Base-by-base conservation (phyloP, 2,888 invertebrate species). In the Drosophila lacicola region DNA sequence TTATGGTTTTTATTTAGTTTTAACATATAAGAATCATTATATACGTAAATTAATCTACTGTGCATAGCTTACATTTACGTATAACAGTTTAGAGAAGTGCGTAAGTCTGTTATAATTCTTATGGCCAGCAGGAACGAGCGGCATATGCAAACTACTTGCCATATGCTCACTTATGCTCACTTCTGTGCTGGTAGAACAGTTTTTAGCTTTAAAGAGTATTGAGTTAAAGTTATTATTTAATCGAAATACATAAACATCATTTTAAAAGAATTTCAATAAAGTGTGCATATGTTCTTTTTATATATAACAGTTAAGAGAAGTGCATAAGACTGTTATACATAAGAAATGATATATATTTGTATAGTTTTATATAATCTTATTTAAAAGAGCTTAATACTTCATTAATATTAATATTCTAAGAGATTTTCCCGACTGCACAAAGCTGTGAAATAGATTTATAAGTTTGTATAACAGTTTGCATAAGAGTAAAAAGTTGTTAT, bases 181-280 rank as follows among this genome's bases (percentile, higher is more conserved):
- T 41, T 50, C 9, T 4, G 10, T 42, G 3, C 1, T 11, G 2
- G 39, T 72, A 53, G 47, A 56, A 63, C 55, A 56, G 44, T 10
- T 37, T 11, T 4, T 17, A 41, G 17, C 29, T 25, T 25, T 5
- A 5, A 25, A 25, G 6, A 25, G 6, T 25, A 25, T 25, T 25
- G 25, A 25, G 1, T 25, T 5, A 6, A 6, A 8, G 25, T 25
- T 25, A 2, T 2, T 29, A 8, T 29, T 29, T 29, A 0, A 0
- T 29, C 3, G 1, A 2, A 8, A 8, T 2, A 8, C 2, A 2
- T 29, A 29, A 8, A 8, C 2, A 29, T 29, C 8, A 2, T 29
- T 8, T 2, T 8, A 29, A 8, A 0, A 8, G 2, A 0, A 8
- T 2, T 29, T 8, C 2, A 8, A 29, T 8, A 8, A 2, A 29